phyloP scores from a whole-genome alignment of 2,888 invertebrate genomes.

The Callinectes sapidus region DNA sequence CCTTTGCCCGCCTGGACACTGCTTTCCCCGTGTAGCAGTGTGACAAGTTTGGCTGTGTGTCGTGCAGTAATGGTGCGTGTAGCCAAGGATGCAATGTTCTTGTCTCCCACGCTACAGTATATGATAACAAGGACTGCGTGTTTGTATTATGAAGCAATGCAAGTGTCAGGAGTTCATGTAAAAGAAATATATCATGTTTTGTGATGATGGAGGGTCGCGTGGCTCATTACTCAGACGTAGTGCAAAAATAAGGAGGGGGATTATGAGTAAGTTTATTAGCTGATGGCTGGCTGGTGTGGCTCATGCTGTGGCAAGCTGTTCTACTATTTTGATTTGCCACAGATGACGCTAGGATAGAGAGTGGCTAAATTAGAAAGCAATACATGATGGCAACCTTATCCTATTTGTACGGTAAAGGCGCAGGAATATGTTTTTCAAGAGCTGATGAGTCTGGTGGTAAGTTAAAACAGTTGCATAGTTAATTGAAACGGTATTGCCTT shows the following conservation, averaged over 20 bases:
- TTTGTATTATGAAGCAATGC: not conserved
- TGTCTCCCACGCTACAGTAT: not conserved
- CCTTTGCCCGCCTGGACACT: not conserved
- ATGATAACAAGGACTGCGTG: not conserved
- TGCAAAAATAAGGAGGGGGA: not conserved
- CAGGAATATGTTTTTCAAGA: not conserved
- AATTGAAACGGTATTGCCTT: not conserved
- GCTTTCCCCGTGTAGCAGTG: not conserved
- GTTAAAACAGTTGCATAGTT: not conserved
- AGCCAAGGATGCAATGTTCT: not conserved
- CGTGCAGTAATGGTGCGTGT: not conserved
- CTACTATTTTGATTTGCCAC: not conserved
- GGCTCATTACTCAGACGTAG: conserved; percentile 20
- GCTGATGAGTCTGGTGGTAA: not conserved
- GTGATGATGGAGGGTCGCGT: not conserved
- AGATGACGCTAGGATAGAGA: not conserved
- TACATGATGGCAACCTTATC: not conserved
- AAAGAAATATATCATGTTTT: not conserved
- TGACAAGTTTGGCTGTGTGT: not conserved
- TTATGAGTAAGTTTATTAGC: not conserved
- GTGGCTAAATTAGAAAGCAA: not conserved
- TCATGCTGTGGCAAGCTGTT: not conserved
- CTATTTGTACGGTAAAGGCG: not conserved
- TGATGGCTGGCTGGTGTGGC: not conserved
- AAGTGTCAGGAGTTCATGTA: not conserved